Evolutionary conservation across 2,888 invertebrate genomes (phyloP).

Genomic region (Chrysina gloriosa): DNA sequence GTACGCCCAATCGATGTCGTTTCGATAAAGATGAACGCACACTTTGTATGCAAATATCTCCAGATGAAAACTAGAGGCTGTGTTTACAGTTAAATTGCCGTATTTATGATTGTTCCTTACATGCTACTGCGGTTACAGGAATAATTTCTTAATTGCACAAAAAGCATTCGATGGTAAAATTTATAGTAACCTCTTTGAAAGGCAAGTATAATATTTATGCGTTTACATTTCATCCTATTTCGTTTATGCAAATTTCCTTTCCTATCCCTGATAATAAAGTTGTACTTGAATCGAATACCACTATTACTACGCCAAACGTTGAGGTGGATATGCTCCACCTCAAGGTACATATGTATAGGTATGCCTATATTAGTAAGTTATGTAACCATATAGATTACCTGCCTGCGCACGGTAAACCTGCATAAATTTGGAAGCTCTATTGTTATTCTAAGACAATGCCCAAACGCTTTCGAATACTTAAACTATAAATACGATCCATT

Average conservation of each 20-base stretch:
- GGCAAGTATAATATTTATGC: no score
- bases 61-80: slow-evolving; percentile 14
- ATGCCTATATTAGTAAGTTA: no score
- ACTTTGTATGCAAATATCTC: slow-evolving; percentile 16
- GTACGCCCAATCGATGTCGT: slow-evolving; percentile 25
- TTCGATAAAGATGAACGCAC: slow-evolving; percentile 21
- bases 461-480: neutral
- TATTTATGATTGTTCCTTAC: slow-evolving; percentile 17
- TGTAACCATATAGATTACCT: neutral
- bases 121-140: neutral
- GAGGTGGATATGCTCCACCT: no score
- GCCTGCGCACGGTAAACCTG: neutral
- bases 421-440: neutral
- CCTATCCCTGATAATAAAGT: no score
- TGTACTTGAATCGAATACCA: no score
- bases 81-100: slow-evolving; percentile 2
- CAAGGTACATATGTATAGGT: no score
- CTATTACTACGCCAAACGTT: no score
- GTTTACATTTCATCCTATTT: no score
- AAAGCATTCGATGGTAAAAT: neutral
- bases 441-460: neutral
- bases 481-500: neutral
- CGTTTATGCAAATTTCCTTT: no score
- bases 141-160: slow-evolving; percentile 33
- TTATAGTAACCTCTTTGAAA: neutral